Base-by-base conservation (phyloP, 2,888 invertebrate species). In the Therioaphis trifolii region DNA sequence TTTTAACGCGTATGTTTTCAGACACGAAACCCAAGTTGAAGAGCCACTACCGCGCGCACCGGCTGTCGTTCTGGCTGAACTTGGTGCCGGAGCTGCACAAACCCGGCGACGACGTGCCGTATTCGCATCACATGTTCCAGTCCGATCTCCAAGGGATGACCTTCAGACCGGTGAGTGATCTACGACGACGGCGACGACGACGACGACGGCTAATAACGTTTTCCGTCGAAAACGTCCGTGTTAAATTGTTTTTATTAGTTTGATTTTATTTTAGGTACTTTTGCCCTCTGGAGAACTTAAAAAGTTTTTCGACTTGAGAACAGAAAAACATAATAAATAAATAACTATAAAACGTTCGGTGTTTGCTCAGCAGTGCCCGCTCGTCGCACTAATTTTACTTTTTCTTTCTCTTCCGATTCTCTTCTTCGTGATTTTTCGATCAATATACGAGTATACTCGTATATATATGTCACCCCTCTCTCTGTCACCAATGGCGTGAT, bases 21-120 rank as follows among this genome's bases (percentile, higher is more conserved):
- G 97, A 96, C 88, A 94, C 94, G 74, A 96, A 97, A 88, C 94
- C 96, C 0, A 95, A 95, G 88, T 90, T 96, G 86, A 96, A 96
- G 89, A 96, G 96, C 87, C 97, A 97, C 90, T 98, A 97, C 90
- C 92, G 97, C 86, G 97, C 97, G 2, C 97, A 97, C 89, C 92
- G 94, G 86, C 91, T 98, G 79, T 97, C 97, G 1, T 96, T 98
- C 89, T 98, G 98, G 98, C 89, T 97, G 84, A 96, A 97, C 88
- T 91, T 98, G 76, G 96, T 98, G 84, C 98, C 98, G 49, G 97
- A 97, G 88, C 91, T 96, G 43, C 96, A 96, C 88, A 93, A 94
- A 86, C 95, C 95, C 0, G 95, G 96, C 11, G 95, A 95, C 87
- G 95, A 95, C 87, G 95, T 96, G 18, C 87, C 86, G 88, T 75